phyloP scores from a whole-genome alignment of 2,113 vertebrate genomes.

The Laticauda colubrina region DNA sequence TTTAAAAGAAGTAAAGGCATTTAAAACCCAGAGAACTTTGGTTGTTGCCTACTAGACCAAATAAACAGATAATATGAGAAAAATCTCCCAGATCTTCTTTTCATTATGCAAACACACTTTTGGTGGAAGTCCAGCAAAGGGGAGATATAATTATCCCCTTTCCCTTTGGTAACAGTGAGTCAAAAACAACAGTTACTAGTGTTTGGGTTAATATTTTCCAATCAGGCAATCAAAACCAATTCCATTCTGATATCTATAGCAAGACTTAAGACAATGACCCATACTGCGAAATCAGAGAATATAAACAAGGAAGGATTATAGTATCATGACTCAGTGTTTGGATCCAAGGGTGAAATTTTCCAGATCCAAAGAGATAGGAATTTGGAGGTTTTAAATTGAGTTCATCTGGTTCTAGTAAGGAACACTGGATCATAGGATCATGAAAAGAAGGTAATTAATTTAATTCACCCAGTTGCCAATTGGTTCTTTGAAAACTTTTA shows the following conservation, averaged over 20 bases:
- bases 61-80: background rate
- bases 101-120: background rate
- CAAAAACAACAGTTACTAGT: background rate
- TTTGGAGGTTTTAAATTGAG: background rate
- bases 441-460: background rate
- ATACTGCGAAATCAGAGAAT: background rate
- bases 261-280: background rate
- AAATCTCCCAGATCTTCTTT: background rate
- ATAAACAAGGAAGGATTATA: constrained; percentile 7
- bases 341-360: background rate
- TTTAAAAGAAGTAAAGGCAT: background rate
- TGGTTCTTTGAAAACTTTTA: background rate
- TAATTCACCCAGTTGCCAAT: background rate
- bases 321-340: background rate
- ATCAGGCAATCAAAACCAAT: background rate
- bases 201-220: background rate
- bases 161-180: background rate
- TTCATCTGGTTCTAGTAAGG: constrained; percentile 14
- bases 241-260: background rate
- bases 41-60: background rate
- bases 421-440: background rate
- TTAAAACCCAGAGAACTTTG: background rate
- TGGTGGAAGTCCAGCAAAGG: background rate
- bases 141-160: background rate
- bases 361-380: background rate